A percentile compares a stretch with the other conserved stretches of the same genome.
Conservation (phyloP, 64 coral and sea anemone species). For the Trachythela sp. region DNA sequence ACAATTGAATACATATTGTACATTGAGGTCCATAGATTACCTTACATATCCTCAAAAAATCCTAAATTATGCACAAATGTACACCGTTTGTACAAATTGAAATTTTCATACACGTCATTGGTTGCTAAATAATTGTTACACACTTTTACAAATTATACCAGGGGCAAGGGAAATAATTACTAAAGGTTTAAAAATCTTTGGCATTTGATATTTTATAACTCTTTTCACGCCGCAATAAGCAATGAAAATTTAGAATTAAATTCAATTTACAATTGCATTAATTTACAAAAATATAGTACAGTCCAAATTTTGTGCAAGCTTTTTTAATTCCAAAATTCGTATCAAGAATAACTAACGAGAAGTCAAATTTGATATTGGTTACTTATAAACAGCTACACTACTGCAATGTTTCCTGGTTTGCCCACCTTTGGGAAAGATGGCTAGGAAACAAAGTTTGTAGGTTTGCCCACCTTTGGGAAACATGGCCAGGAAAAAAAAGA, state of each 20-base stretch:
- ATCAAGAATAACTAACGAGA: too few species aligned
- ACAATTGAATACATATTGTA: constrained; percentile 14
- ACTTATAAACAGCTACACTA: too few species aligned
- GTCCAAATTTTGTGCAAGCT: neutral
- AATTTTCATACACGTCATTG: constrained; percentile 7
- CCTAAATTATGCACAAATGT: constrained; percentile 34
- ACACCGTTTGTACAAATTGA: constrained; percentile 8
- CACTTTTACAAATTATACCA: neutral
- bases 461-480: too few species aligned
- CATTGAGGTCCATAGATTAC: neutral
- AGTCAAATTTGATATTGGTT: too few species aligned
- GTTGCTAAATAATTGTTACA: constrained; percentile 16
- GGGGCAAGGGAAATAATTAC: neutral
- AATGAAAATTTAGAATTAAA: neutral
- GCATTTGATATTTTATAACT: neutral
- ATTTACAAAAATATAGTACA: neutral
- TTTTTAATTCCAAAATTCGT: too few species aligned
- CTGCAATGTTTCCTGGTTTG: too few species aligned
- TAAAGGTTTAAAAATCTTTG: neutral
- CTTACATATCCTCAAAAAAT: neutral
- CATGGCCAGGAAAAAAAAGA: too few species aligned
- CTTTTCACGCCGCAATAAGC: neutral
- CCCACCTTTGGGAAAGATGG: too few species aligned
- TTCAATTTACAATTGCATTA: neutral
- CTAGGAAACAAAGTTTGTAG: too few species aligned